Evolutionary conservation across 2,797 vertebrate genomes (phyloP).

Genomic region (Eleutherodactylus coqui): DNA sequence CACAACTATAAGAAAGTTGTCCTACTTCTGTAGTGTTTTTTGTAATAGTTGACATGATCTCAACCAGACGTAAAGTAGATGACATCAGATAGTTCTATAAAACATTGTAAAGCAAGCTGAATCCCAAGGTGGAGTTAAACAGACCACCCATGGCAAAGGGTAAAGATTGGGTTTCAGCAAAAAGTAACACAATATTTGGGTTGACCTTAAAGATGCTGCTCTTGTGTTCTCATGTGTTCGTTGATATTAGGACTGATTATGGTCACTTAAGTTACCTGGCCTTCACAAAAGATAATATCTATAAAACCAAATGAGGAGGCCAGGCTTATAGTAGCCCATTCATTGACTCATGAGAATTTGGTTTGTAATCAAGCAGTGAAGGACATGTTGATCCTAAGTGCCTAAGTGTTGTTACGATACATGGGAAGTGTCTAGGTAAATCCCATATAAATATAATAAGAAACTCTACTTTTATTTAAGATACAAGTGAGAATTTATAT

Average conservation of each 20-base stretch:
- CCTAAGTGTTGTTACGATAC: background rate
- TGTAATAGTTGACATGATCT: conserved; percentile 74
- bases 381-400: conserved; percentile 25
- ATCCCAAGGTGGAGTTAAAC: conserved; percentile 70
- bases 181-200: conserved; percentile 89
- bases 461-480: background rate
- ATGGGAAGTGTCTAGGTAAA: background rate
- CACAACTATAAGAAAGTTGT: background rate
- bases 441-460: background rate
- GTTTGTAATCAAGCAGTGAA: background rate
- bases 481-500: background rate
- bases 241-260: conserved; percentile 82
- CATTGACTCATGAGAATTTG: conserved; percentile 41
- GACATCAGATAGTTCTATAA: conserved; percentile 75
- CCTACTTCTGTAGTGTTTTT: background rate
- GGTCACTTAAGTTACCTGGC: conserved; percentile 85
- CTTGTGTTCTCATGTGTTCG: conserved; percentile 78
- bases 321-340: conserved; percentile 25
- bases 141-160: conserved; percentile 71
- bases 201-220: conserved; percentile 85
- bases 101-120: conserved; percentile 74
- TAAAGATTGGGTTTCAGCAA: conserved; percentile 82
- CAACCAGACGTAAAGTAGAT: conserved; percentile 68
- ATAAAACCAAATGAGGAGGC: conserved; percentile 34
- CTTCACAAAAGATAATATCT: conserved; percentile 67